A percentile compares a stretch with the other conserved stretches of the same genome.
Evolutionary conservation across 2,888 invertebrate genomes (phyloP).

Genomic region (Strigamia maritima): DNA sequence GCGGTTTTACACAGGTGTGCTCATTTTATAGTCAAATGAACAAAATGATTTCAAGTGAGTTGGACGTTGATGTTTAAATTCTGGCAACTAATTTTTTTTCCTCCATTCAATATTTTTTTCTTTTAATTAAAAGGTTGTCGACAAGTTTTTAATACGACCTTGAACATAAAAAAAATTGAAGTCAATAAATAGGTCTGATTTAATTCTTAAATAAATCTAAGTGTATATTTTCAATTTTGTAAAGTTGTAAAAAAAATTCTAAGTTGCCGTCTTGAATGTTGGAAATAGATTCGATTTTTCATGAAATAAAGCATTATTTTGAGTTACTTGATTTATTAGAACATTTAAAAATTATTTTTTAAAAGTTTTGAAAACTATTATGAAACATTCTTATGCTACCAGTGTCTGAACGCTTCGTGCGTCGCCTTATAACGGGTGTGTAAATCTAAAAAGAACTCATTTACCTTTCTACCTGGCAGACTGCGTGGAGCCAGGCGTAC

Average conservation of each 20-base stretch:
- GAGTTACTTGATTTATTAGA: neutral
- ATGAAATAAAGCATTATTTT: slow-evolving; percentile 4
- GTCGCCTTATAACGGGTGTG: neutral
- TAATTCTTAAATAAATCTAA: neutral
- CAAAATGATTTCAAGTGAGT: neutral
- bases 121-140: neutral
- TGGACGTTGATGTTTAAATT: neutral
- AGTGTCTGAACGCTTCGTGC: neutral
- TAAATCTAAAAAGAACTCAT: slow-evolving; percentile 2
- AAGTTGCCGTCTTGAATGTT: neutral
- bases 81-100: neutral
- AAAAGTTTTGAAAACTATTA: too few species aligned
- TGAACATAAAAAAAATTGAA: neutral
- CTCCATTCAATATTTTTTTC: neutral
- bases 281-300: neutral
- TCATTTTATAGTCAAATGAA: slow-evolving; percentile 18
- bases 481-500: slow-evolving; percentile 16
- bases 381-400: neutral
- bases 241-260: neutral
- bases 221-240: neutral
- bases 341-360: neutral
- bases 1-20: slow-evolving; percentile 25
- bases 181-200: neutral
- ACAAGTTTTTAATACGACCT: neutral
- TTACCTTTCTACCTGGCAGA: slow-evolving; percentile 27